phyloP scores from a whole-genome alignment of 2,113 vertebrate genomes.

The Apodemus sylvaticus region DNA sequence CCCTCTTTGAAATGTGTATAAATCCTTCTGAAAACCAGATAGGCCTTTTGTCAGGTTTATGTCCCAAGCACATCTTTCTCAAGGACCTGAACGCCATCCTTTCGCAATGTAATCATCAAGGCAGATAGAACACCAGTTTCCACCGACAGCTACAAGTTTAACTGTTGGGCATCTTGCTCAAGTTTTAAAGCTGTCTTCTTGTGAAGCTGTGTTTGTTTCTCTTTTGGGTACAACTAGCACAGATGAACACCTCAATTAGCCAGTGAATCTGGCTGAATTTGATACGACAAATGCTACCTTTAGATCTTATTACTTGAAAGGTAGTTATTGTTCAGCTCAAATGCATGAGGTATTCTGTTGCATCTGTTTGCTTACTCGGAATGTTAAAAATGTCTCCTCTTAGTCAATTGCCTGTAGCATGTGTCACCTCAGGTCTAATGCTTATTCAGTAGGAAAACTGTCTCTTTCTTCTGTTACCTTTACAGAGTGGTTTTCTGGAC shows the following conservation, averaged over 20 bases:
- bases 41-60: constrained; percentile 52
- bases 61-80: constrained; percentile 27
- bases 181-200: not conserved
- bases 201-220: not conserved
- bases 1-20: constrained; percentile 51
- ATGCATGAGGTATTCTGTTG: not conserved
- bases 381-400: not conserved
- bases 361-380: not conserved
- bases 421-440: not conserved
- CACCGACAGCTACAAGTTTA: not conserved
- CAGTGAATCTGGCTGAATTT: not conserved
- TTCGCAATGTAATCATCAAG: constrained; percentile 43
- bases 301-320: not conserved
- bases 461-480: not conserved
- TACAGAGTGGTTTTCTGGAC: not conserved
- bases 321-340: not conserved
- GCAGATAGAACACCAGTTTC: not conserved
- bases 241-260: not conserved
- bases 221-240: not conserved
- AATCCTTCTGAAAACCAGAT: constrained; percentile 60
- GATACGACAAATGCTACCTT: not conserved
- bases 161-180: not conserved
- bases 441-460: not conserved
- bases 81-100: constrained; percentile 38
- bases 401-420: not conserved